Base-by-base conservation (phyloP, 2,888 invertebrate species). In the Steinernema carpocapsae region DNA sequence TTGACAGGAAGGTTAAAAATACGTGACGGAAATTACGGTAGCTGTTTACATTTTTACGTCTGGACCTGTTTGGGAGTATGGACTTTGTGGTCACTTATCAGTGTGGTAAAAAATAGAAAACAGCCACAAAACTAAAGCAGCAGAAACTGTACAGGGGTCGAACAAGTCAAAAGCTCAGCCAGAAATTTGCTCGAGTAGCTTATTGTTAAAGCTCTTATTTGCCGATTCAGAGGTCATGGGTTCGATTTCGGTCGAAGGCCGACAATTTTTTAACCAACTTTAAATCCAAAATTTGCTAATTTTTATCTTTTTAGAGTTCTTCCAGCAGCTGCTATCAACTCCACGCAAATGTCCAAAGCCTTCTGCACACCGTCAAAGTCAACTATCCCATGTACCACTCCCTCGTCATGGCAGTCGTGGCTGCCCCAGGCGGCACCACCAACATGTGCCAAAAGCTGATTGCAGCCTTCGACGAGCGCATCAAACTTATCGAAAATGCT, bases 351-450 rank as follows among this genome's bases (percentile, higher is more conserved):
- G 64, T 64, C 32, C 64, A 64, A 26, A 64, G 32, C 37, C 64
- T 64, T 32, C 64, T 64, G 10, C 64, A 64, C 10, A 64, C 64
- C 26, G 64, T 64, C 64, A 64, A 64, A 32, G 64, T 64, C 17
- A 64, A 64, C 64, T 64, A 32, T 29, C 64, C 64, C 32, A 64
- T 64, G 64, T 64, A 64, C 37, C 64, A 64, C 64, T 37, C 64
- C 17, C 64, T 64, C 17, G 64, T 64, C 29, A 64, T 64, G 64
- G 64, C 64, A 1, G 64, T 64, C 17, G 64, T 64, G 1, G 64
- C 64, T 14, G 64, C 64, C 29, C 64, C 64, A 26, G 64, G 64
- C 64, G 64, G 64, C 3, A 64, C 64, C 12, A 64, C 64, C 29
- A 64, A 64, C 32, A 29, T 64, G 2, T 64, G 64, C 17, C 32